A percentile compares a stretch with the other conserved stretches of the same genome.
Conservation (phyloP, 2,797 vertebrate genomes). For the Chaetodon trifasciatus region DNA sequence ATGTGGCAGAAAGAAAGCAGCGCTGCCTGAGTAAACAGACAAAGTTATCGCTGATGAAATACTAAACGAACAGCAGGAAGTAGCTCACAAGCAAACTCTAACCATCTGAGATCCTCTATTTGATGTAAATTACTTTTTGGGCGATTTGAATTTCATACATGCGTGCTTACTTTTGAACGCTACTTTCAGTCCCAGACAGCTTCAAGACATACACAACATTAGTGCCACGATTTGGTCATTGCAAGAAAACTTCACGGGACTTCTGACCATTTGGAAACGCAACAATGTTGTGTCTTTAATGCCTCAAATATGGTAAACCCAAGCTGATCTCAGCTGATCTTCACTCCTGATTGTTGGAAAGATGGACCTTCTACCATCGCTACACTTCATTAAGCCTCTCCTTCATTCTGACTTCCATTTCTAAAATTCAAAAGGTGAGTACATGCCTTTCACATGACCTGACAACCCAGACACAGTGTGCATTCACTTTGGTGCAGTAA, state of each 20-base stretch:
- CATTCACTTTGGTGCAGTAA: neutral
- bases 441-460: neutral
- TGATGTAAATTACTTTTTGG: conserved; percentile 61
- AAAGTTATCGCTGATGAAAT: conserved; percentile 78
- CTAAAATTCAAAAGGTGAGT: no score
- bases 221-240: conserved; percentile 14
- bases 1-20: conserved; percentile 63
- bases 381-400: no score
- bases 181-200: conserved; percentile 19
- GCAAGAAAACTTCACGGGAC: conserved; percentile 19
- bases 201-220: conserved; percentile 26
- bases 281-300: conserved; percentile 6
- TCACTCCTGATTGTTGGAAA: neutral
- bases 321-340: neutral
- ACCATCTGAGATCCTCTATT: conserved; percentile 61
- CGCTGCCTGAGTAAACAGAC: conserved; percentile 75
- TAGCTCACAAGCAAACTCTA: conserved; percentile 54
- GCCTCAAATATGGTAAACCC: neutral
- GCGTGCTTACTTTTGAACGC: conserved; percentile 34
- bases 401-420: no score
- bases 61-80: conserved; percentile 70
- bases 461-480: neutral
- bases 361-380: no score
- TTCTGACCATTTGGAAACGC: conserved; percentile 28
- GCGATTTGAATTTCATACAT: conserved; percentile 57